phyloP scores from a whole-genome alignment of 2,113 vertebrate genomes.

The Rostratula benghalensis region DNA sequence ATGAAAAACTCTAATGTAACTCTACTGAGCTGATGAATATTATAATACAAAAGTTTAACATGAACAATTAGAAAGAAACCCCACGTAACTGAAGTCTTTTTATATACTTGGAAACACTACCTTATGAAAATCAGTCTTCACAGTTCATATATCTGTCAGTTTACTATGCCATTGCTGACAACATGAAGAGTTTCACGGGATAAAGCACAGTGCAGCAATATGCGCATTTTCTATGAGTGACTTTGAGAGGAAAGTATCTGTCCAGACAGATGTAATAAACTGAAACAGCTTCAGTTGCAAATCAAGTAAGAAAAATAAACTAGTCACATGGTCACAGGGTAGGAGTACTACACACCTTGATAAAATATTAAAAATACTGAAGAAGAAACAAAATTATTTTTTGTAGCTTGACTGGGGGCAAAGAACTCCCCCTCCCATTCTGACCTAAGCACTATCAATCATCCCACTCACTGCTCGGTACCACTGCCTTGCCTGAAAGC shows the following conservation, averaged over 20 bases:
- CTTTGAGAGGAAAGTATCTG: neutral
- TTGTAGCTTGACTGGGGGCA: neutral
- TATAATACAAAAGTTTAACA: neutral
- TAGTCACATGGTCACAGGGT: neutral
- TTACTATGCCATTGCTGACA: neutral
- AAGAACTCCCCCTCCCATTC: neutral
- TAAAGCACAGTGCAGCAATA: neutral
- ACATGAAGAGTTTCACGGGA: neutral
- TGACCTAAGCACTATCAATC: neutral
- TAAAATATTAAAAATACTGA: neutral
- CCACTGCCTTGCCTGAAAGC: neutral
- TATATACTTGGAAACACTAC: neutral
- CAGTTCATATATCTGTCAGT: neutral
- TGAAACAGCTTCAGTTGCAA: neutral
- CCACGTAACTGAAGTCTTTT: neutral
- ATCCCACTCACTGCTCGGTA: neutral
- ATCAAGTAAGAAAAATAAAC: neutral
- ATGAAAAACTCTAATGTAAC: neutral
- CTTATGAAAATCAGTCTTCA: neutral
- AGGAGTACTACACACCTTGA: neutral
- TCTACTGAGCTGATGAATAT: neutral
- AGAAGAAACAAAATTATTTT: neutral
- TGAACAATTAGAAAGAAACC: neutral
- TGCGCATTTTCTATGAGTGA: neutral
- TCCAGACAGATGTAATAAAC: neutral